Evolutionary conservation across 2,113 vertebrate genomes (phyloP).

Genomic region (Vimba vimba): DNA sequence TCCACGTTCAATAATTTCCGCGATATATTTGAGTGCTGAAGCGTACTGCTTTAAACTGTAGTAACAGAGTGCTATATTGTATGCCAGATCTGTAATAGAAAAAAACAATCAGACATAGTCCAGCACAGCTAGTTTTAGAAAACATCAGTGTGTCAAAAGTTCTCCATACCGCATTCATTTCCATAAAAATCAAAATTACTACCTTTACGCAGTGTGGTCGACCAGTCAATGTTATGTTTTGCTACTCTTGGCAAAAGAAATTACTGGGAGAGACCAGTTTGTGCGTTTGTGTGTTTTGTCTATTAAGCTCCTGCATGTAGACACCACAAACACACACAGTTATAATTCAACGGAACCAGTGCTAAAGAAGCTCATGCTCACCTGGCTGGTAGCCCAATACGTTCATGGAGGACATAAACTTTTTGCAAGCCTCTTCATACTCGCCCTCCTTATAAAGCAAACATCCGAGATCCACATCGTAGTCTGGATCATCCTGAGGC

Average conservation of each 20-base stretch:
- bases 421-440: constrained; percentile 87
- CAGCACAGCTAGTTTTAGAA: constrained; percentile 15
- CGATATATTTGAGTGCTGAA: constrained; percentile 84
- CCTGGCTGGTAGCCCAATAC: constrained; percentile 86
- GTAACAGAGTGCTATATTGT: constrained; percentile 90
- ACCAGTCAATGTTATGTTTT: constrained; percentile 35
- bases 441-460: constrained; percentile 89
- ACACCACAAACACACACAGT: background rate
- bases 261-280: constrained; percentile 9
- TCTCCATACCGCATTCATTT: constrained; percentile 42
- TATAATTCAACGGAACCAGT: background rate
- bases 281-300: constrained; percentile 19
- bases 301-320: background rate
- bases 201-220: constrained; percentile 25
- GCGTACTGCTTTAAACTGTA: constrained; percentile 86
- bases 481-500: constrained; percentile 81
- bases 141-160: background rate
- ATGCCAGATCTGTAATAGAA: constrained; percentile 81
- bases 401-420: constrained; percentile 86
- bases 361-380: constrained; percentile 50
- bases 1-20: constrained; percentile 87
- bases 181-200: constrained; percentile 51
- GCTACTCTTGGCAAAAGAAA: background rate
- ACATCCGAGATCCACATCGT: constrained; percentile 88
- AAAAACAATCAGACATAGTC: background rate